Conservation (phyloP, 2,113 vertebrate genomes). For the Prunella himalayana region DNA sequence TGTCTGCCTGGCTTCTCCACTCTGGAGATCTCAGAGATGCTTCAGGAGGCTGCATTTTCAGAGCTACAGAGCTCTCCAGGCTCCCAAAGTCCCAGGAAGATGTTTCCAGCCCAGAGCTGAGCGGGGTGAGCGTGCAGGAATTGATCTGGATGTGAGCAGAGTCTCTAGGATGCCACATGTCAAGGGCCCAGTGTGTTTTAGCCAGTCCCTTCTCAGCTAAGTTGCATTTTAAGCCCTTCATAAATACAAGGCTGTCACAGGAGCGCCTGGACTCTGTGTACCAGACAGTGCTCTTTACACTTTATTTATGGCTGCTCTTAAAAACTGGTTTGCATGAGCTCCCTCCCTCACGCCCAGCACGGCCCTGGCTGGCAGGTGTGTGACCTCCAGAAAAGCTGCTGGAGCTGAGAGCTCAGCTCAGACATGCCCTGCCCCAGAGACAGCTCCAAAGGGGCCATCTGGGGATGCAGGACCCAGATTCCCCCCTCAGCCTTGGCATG, state of each 20-base stretch:
- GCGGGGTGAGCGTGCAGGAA: accelerated
- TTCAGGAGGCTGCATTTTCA: background rate
- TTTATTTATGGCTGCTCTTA: conserved; percentile 23
- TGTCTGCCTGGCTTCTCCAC: background rate
- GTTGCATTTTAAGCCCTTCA: conserved; percentile 23
- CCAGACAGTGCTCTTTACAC: background rate
- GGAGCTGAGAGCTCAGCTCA: background rate
- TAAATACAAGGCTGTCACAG: conserved; percentile 19
- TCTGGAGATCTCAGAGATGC: background rate
- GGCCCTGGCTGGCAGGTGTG: background rate
- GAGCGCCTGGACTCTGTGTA: conserved; percentile 7
- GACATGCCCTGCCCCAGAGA: accelerated
- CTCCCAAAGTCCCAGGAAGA: background rate
- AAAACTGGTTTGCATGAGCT: background rate
- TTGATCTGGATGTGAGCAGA: accelerated
- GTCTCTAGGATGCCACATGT: background rate
- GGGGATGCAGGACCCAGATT: background rate
- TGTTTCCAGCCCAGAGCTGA: background rate
- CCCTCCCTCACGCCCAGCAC: accelerated
- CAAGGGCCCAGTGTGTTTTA: background rate
- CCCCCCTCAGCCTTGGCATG: accelerated
- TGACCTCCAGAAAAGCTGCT: background rate
- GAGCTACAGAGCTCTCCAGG: background rate
- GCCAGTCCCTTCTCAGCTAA: background rate
- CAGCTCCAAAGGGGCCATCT: accelerated